Conservation (phyloP, 2,797 vertebrate species). For the Harpagifer antarcticus region DNA sequence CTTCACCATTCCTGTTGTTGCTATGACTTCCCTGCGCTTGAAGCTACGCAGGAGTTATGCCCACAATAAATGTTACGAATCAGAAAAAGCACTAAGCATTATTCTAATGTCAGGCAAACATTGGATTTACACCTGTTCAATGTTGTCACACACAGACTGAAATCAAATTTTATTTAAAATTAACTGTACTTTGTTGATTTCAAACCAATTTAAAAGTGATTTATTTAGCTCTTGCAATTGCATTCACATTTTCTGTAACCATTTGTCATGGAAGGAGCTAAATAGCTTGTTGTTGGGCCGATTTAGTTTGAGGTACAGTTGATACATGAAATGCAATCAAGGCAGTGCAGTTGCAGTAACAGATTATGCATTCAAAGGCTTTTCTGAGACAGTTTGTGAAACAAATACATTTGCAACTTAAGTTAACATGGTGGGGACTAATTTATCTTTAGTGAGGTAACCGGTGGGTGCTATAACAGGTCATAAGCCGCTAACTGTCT, state of each 20-base stretch:
- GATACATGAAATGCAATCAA: no score
- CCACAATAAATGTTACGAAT: constrained; percentile 57
- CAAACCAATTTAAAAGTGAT: not conserved
- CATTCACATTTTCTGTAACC: not conserved
- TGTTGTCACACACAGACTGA: constrained; percentile 4
- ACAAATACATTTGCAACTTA: no score
- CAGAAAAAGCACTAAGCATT: constrained; percentile 31
- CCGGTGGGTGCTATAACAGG: no score
- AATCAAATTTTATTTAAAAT: not conserved
- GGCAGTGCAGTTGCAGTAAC: no score
- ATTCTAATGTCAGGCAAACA: constrained; percentile 36
- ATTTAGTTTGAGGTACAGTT: not conserved
- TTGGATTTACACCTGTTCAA: constrained; percentile 22
- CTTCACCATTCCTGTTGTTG: constrained; percentile 68
- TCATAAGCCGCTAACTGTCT: no score
- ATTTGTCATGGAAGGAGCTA: not conserved
- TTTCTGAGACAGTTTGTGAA: no score
- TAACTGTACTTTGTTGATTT: constrained; percentile 2
- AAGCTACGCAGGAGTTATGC: constrained; percentile 52
- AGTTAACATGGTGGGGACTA: no score
- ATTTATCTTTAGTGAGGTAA: no score
- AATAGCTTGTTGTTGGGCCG: not conserved
- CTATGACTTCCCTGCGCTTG: constrained; percentile 67
- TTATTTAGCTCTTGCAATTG: not conserved
- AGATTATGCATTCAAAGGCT: no score